Evolutionary conservation across 2,888 invertebrate species (phyloP).

Genomic region (Yponomeuta sedellus): DNA sequence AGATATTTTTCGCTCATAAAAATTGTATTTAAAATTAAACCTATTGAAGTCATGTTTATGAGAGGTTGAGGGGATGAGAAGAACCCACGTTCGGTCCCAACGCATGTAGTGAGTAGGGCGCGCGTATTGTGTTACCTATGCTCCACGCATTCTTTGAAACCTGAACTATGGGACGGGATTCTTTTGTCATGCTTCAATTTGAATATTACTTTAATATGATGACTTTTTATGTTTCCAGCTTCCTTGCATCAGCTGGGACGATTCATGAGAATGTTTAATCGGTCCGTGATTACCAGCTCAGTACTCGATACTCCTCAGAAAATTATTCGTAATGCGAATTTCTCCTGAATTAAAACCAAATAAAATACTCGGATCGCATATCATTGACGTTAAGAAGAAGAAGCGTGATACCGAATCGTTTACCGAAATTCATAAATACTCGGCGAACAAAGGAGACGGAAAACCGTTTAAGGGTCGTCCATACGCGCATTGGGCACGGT

Average conservation of each 20-base stretch:
- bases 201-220: conserved; percentile 67
- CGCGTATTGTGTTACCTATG: conserved; percentile 62
- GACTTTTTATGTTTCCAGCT: conserved; percentile 28
- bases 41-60: not conserved
- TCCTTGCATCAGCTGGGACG: not conserved
- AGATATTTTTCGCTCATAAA: not conserved
- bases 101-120: conserved; percentile 39
- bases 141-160: conserved; percentile 63
- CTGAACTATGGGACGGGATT: conserved; percentile 57
- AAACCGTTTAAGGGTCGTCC: conserved; percentile 58
- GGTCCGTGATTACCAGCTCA: conserved; percentile 1
- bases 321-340: not conserved
- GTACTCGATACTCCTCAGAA: not conserved
- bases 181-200: conserved; percentile 67
- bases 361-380: conserved; percentile 44
- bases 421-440: conserved; percentile 66
- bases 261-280: conserved; percentile 27
- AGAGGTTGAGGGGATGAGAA: not conserved
- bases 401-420: conserved; percentile 55
- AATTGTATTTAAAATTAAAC: not conserved
- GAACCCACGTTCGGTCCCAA: conserved; percentile 3
- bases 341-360: conserved; percentile 25
- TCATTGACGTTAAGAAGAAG: conserved; percentile 34
- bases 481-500: conserved; percentile 47
- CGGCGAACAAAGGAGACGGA: conserved; percentile 66